phyloP scores from a whole-genome alignment of 2,113 vertebrate genomes.

The Chamaetylas fuelleborni region DNA sequence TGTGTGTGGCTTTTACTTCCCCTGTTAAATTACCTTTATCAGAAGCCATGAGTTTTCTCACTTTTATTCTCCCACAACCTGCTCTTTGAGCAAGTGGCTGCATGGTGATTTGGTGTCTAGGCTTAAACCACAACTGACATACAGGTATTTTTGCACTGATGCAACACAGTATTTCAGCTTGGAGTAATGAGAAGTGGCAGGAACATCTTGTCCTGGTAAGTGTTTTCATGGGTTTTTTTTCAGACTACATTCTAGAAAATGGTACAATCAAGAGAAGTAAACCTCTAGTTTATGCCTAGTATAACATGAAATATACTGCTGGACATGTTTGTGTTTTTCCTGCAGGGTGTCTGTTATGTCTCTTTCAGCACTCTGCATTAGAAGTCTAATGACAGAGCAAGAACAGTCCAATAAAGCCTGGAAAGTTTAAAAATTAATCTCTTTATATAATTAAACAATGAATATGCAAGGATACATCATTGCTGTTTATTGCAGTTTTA shows the following conservation, averaged over 20 bases:
- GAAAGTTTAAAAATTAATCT: background rate
- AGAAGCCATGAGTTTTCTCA: background rate
- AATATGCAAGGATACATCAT: background rate
- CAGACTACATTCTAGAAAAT: background rate
- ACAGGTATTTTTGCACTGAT: background rate
- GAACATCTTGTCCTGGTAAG: background rate
- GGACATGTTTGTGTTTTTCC: background rate
- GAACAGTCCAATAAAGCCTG: background rate
- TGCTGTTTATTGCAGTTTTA: background rate
- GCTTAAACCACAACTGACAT: background rate
- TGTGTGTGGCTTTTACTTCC: background rate
- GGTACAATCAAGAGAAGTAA: background rate
- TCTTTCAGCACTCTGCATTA: background rate
- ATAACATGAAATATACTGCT: background rate
- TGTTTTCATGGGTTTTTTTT: background rate
- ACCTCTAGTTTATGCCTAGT: background rate
- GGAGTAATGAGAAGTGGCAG: background rate
- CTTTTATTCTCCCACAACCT: background rate
- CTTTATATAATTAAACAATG: background rate
- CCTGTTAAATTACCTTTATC: background rate
- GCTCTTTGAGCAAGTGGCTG: rapidly evolving
- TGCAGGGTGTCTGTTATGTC: background rate
- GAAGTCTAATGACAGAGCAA: background rate
- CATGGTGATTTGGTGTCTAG: rapidly evolving
- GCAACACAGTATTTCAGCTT: background rate